phyloP scores from a whole-genome alignment of 2,113 vertebrate genomes.

The Diglossa brunneiventris region DNA sequence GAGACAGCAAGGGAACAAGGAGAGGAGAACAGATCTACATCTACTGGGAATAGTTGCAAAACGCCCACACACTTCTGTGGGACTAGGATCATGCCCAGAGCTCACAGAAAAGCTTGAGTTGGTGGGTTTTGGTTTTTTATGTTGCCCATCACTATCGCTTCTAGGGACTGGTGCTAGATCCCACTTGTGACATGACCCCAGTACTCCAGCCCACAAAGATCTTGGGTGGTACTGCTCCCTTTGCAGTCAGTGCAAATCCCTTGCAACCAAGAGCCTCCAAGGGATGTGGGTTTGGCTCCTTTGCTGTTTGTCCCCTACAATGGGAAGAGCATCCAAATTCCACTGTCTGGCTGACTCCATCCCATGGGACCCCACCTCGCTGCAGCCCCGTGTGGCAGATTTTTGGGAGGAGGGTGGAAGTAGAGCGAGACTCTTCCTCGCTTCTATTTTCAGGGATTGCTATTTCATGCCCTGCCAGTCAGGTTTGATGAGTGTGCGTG shows the following conservation, averaged over 20 bases:
- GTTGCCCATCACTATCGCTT: fast-evolving
- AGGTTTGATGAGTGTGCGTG: neutral
- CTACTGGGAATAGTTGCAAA: neutral
- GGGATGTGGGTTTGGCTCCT: neutral
- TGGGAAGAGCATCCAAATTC: fast-evolving
- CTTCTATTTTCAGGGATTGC: neutral
- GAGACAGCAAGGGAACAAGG: neutral
- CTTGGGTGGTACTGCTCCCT: neutral
- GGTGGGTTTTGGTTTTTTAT: neutral
- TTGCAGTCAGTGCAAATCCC: neutral
- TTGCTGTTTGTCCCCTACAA: neutral
- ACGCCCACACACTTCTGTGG: neutral
- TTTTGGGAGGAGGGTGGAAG: neutral
- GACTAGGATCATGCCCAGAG: neutral
- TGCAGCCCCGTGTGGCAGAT: fast-evolving
- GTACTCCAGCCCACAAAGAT: neutral
- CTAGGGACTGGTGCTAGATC: neutral
- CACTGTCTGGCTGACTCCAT: fast-evolving
- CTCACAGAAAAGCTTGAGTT: neutral
- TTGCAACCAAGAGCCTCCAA: neutral
- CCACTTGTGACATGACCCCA: fast-evolving
- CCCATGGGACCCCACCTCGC: fast-evolving
- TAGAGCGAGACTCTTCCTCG: fast-evolving
- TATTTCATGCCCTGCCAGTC: neutral
- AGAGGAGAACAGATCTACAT: neutral